Base-by-base conservation (phyloP, 2,797 vertebrate genomes). In the Mico argentatus region DNA sequence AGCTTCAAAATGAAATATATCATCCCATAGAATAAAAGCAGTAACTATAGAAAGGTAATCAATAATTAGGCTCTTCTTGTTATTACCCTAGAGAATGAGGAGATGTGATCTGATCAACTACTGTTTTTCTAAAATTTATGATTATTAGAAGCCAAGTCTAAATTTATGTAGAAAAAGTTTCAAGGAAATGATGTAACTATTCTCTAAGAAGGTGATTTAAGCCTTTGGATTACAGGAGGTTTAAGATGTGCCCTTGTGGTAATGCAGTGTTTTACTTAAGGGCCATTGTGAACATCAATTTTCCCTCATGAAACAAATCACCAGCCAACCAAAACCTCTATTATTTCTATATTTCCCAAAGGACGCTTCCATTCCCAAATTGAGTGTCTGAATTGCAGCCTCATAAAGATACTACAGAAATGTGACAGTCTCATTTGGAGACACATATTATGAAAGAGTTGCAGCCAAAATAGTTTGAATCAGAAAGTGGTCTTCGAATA, bases 241-340 rank as follows among this genome's bases (percentile, higher is more conserved):
- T 97, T 92, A 94, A 90, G 79, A 96, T 88, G 67, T 95, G 41
- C 81, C 84, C 81, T 93, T 93, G 94, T 90, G 84, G 19, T 76
- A 90, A 96, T 93, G 13, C 33, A 44, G 52, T 89, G 79, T 97
- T 94, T 95, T 91, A 91, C 87, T 85, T 57, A 91, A 90, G 13
- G 86, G 44, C 70, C 70, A 26, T 77, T 17, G 55, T 82, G 84
- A 92, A 90, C 46, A 88, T 97, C 94, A 93, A 41, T 94, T 95
- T 97, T 94, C 44, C 67, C 33, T 86, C 70, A 41, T 44, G 39
- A 95, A 97, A 91, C 86, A 95, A 97, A 92, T 95, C 92, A 89
- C 67, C 27, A 5, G 39, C 52, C 95, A 97, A 96, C 81, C n/a
- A 41, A 95, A 94, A 91, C n/a, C 39, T 73, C 61, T 94, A 88